Conservation (phyloP, 2,797 vertebrate species). For the Heterohyrax brucei region DNA sequence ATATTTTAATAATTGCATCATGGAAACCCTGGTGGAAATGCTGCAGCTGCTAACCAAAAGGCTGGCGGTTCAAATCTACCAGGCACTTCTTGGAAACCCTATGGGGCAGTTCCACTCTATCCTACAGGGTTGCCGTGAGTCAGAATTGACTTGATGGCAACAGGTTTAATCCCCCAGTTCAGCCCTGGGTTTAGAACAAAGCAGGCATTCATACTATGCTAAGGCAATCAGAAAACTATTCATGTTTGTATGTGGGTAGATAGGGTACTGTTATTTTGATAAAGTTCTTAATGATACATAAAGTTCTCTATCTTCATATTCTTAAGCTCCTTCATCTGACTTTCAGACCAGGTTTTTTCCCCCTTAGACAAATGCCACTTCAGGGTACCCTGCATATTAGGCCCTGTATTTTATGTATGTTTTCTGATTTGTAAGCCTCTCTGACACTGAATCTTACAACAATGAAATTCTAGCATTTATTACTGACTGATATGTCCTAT, state of each 20-base stretch:
- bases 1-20: not conserved
- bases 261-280: not conserved
- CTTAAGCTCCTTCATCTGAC: conserved; percentile 19
- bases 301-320: conserved; percentile 52
- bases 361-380: conserved; percentile 27
- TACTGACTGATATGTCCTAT: not conserved
- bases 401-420: not conserved
- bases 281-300: conserved; percentile 7
- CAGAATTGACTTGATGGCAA: no score
- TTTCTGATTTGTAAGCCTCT: conserved; percentile 34
- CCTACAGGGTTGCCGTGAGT: no score
- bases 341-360: no score
- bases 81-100: no score
- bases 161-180: not conserved
- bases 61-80: no score
- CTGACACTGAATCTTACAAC: conserved; percentile 43
- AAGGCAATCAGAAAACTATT: conserved; percentile 4
- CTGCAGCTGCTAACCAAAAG: no score
- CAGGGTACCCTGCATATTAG: not conserved
- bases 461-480: conserved; percentile 27
- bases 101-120: no score
- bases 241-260: not conserved
- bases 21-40: no score
- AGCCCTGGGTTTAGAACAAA: conserved; percentile 26
- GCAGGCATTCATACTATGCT: conserved; percentile 21